Evolutionary conservation across 2,113 vertebrate genomes (phyloP).

Genomic region (Mesocricetus auratus): DNA sequence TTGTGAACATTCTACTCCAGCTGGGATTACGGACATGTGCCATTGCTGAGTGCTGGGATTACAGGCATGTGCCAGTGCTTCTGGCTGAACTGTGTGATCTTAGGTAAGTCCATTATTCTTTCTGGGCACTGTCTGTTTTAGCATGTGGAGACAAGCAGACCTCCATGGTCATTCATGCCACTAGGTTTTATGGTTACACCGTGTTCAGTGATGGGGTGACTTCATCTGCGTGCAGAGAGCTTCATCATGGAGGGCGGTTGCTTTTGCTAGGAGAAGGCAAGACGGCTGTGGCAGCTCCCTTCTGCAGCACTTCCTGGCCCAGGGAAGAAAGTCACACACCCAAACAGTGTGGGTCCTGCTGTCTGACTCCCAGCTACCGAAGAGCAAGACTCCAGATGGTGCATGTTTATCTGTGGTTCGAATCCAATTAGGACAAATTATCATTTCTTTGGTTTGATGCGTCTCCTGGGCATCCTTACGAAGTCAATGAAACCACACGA

Average conservation of each 20-base stretch:
- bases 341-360: neutral
- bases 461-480: conserved; percentile 68
- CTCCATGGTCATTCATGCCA: neutral
- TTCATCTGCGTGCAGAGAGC: neutral
- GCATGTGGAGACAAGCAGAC: neutral
- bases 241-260: accelerated
- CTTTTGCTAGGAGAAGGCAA: neutral
- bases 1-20: neutral
- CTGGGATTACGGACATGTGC: neutral
- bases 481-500: conserved; percentile 57
- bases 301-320: accelerated
- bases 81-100: neutral
- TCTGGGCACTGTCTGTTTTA: neutral
- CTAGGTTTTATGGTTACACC: neutral
- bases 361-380: neutral
- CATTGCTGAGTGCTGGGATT: neutral
- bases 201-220: accelerated
- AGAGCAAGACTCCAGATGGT: conserved; percentile 72
- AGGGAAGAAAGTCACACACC: neutral
- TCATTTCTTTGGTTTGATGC: conserved; percentile 66
- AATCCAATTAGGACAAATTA: conserved; percentile 81
- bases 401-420: conserved; percentile 79
- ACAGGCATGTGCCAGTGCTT: neutral
- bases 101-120: neutral
- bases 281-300: no score